Evolutionary conservation across 2,888 invertebrate species (phyloP), one percentile per base, ranked within the genome.

Genomic region (Rhingia campestris): DNA sequence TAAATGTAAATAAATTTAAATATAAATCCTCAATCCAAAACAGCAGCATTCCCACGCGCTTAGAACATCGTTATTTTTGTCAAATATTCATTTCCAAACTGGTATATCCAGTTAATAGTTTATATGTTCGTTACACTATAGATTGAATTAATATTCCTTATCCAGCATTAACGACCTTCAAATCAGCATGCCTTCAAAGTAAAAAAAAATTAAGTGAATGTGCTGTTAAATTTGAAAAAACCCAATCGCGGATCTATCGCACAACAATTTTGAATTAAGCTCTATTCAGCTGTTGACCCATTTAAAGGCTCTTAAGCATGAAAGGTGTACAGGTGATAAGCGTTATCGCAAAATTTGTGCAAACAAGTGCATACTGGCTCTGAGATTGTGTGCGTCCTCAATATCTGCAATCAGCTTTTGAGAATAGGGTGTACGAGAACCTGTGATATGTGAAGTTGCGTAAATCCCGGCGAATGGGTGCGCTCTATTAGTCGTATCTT

Each of bases 271-370:
- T 22, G 22, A 22, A 22, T 22, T 22, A 22, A 22, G 22, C 22
- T 22, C 22, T 22, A 22, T 22, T 1, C 32, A n/a, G 4, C 10
- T 53, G 53, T 47, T 63, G 47, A 37, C 47, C 51, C 41, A 53
- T 66, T 66, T 64, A 51, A 39, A 66, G 12, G 32, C 41, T 43
- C 49, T 4, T 10, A 37, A 56, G 35, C 47, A 69, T 3, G 39
- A 10, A 5, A 58, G 6, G 7, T 22, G 22, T 14, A 51, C 43
- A 63, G 67, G 61, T 76, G 81, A 81, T 81, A 81, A 72, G 72
- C 9, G 41, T 72, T 81, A 81, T 81, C 76, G 70, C 66, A 56
- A 61, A 67, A 32, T 56, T 64, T 80, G 73, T 80, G 66, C 73
- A 67, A 66, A 66, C 72, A 66, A 59, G 59, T 67, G 49, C 45